These are phyloP conservation scores for Drosophila orosa DNA, from an alignment of 1,140 invertebrate species.

Conservation along the genomic window DNA sequence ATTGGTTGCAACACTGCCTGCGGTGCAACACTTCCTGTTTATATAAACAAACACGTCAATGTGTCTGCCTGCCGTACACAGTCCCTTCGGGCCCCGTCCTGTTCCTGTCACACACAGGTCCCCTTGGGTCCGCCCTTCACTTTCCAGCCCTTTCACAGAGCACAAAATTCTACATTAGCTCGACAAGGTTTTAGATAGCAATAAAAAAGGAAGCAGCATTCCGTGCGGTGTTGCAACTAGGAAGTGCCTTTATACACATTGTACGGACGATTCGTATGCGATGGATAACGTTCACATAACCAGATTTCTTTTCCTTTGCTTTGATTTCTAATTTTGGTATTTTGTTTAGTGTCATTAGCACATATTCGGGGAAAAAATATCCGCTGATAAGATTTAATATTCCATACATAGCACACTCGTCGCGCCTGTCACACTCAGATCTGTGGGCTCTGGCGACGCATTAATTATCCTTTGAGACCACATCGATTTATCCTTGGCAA, in stretches of 20 bases:
- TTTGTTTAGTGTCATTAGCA: background rate
- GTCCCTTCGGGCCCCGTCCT: background rate
- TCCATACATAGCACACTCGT: background rate
- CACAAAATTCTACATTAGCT: conserved; percentile 67
- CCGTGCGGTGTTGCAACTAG: conserved; percentile 12
- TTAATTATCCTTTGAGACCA: conserved; percentile 77
- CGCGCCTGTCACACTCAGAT: conserved; percentile 58
- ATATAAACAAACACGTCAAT: conserved; percentile 76
- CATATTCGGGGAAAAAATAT: background rate
- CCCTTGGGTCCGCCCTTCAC: background rate
- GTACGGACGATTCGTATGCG: background rate
- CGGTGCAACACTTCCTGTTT: conserved; percentile 79
- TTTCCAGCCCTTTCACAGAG: conserved; percentile 16
- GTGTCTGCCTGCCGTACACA: conserved; percentile 45
- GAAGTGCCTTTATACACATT: conserved; percentile 5
- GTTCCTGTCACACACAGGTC: background rate
- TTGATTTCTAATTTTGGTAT: conserved; percentile 16
- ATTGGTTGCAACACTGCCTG: conserved; percentile 48
- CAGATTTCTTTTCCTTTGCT: background rate
- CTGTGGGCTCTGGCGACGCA: conserved; percentile 48
- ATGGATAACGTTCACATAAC: background rate
- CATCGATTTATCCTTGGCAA: conserved; percentile 68
- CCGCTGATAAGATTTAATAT: background rate
- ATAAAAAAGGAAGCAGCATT: conserved; percentile 35
- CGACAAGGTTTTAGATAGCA: conserved; percentile 69